Evolutionary conservation across 2,888 invertebrate genomes (phyloP).

Genomic region (Odiellus spinosus): DNA sequence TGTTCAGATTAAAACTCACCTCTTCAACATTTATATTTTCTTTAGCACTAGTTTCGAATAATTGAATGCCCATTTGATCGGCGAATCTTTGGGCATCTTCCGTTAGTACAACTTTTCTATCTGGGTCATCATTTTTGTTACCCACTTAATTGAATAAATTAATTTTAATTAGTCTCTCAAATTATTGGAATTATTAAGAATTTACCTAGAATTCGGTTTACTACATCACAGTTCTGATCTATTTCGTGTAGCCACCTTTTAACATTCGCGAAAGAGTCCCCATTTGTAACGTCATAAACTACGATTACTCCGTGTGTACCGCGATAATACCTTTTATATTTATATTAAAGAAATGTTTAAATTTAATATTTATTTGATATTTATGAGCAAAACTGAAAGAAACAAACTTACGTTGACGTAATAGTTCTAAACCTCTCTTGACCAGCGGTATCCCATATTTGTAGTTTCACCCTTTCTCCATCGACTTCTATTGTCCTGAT

Average conservation of each 20-base stretch:
- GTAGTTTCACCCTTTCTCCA: constrained; percentile 76
- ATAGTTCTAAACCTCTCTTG: constrained; percentile 96
- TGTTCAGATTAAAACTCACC: constrained; percentile 43
- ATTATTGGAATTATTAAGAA: not conserved
- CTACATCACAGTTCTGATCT: constrained; percentile 98
- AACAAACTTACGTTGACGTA: constrained; percentile 67
- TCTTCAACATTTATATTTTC: constrained; percentile 98
- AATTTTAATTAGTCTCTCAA: not conserved
- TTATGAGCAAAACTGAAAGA: not conserved
- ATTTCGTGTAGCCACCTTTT: constrained; percentile 99
- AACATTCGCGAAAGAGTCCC: constrained; percentile 97
- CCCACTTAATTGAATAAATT: constrained; percentile 48
- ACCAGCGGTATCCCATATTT: constrained; percentile 97
- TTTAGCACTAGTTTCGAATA: constrained; percentile 98
- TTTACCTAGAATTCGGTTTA: constrained; percentile 87
- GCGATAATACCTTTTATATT: constrained; percentile 58
- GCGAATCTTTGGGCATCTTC: constrained; percentile 95
- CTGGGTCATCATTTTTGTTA: constrained; percentile 90
- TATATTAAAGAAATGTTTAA: not conserved
- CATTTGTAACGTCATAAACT: constrained; percentile 97
- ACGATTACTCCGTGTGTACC: constrained; percentile 99
- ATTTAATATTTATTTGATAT: not conserved
- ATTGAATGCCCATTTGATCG: constrained; percentile 86
- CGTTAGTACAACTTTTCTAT: constrained; percentile 86
- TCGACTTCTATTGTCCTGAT: constrained; percentile 88